Conservation (phyloP, 2,797 vertebrate genomes). For the Pterois miles region DNA sequence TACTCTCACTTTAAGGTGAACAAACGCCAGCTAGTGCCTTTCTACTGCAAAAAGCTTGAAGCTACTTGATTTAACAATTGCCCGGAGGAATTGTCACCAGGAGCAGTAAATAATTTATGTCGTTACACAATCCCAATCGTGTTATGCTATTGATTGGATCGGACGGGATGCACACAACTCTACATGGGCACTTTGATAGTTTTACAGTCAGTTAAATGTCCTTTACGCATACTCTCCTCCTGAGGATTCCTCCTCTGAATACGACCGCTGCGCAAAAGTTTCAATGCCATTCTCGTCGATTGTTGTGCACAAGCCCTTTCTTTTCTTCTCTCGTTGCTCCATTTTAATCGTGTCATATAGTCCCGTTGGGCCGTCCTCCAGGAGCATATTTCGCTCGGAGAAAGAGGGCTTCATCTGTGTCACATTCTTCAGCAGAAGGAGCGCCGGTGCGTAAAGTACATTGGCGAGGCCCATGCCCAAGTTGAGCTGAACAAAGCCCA, state of each 20-base stretch:
- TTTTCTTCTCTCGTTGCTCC: constrained; percentile 87
- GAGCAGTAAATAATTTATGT: constrained; percentile 68
- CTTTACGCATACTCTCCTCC: constrained; percentile 90
- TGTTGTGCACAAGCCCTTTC: constrained; percentile 79
- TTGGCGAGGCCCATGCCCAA: constrained; percentile 97
- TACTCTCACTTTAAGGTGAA: constrained; percentile 64
- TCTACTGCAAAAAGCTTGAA: constrained; percentile 61
- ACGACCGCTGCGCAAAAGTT: constrained; percentile 80
- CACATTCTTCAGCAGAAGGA: constrained; percentile 92
- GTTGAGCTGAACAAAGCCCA: constrained; percentile 95
- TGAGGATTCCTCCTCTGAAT: constrained; percentile 88
- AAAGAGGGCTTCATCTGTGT: constrained; percentile 92
- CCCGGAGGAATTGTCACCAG: constrained; percentile 35
- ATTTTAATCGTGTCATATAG: constrained; percentile 95
- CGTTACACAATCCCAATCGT: constrained; percentile 78
- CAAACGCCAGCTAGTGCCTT: constrained; percentile 37
- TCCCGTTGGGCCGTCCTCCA: constrained; percentile 93
- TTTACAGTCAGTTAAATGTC: constrained; percentile 42
- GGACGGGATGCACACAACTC: constrained; percentile 54
- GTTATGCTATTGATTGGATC: constrained; percentile 79
- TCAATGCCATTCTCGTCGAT: constrained; percentile 82
- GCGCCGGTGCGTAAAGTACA: constrained; percentile 93
- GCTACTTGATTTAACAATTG: constrained; percentile 56
- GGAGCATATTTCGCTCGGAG: constrained; percentile 93
- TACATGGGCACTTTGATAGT: constrained; percentile 72